Evolutionary conservation across 2,888 invertebrate species (phyloP).

Genomic region (Drosophila niveifrons): DNA sequence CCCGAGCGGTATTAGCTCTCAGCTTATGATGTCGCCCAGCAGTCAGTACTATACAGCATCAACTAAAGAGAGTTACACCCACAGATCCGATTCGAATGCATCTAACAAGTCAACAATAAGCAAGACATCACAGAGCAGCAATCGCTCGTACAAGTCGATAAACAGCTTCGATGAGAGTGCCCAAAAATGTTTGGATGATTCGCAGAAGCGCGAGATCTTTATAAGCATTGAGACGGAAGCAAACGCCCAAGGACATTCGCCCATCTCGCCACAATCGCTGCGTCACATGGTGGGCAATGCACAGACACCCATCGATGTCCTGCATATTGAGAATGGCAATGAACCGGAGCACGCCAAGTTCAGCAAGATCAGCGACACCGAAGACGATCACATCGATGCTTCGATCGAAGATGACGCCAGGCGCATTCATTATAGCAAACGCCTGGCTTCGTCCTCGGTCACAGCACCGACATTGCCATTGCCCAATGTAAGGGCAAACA

Average conservation of each 20-base stretch:
- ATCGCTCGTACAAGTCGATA: conserved; percentile 34
- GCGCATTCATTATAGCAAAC: conserved; percentile 31
- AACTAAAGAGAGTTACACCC: conserved; percentile 61
- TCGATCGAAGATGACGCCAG: conserved; percentile 46
- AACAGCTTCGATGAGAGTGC: conserved; percentile 39
- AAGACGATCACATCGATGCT: conserved; percentile 68
- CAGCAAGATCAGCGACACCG: conserved; percentile 82
- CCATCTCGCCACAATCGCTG: conserved; percentile 78
- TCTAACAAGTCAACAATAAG: conserved; percentile 8
- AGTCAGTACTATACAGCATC: conserved; percentile 19
- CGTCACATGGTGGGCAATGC: conserved; percentile 82
- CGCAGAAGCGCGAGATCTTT: conserved; percentile 83
- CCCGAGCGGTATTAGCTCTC: conserved; percentile 30
- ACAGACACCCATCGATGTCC: conserved; percentile 80
- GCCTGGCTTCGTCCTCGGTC: conserved; percentile 44
- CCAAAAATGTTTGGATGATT: conserved; percentile 32
- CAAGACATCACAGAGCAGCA: conserved; percentile 31
- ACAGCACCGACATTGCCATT: conserved; percentile 36
- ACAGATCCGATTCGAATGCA: conserved; percentile 64
- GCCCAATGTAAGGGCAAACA: conserved; percentile 83
- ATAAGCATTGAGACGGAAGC: conserved; percentile 84
- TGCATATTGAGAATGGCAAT: conserved; percentile 80
- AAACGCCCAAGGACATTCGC: conserved; percentile 78
- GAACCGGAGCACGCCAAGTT: conserved; percentile 82
- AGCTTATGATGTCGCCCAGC: conserved; percentile 42